Evolutionary conservation across 2,888 invertebrate genomes (phyloP).

Genomic region (Ecdyonurus torrentis): DNA sequence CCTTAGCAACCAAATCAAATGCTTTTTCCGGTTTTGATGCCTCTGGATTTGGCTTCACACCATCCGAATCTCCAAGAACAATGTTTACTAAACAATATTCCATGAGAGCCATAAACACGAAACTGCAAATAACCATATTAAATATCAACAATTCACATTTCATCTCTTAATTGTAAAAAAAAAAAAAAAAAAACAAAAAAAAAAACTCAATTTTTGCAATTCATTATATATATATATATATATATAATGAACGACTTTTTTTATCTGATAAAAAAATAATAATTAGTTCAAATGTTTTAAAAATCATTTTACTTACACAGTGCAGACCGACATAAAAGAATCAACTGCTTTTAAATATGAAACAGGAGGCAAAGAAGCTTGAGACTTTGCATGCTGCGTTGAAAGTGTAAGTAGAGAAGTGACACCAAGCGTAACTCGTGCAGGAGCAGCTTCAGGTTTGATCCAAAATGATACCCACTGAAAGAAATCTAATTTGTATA

Average conservation of each 20-base stretch:
- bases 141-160: no score
- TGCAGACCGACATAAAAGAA: conserved; percentile 88
- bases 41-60: conserved; percentile 32
- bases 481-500: no score
- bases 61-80: conserved; percentile 55
- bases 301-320: conserved; percentile 54
- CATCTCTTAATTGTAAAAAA: no score
- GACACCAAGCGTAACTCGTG: conserved; percentile 80
- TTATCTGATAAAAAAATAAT: no score
- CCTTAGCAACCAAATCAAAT: conserved; percentile 33
- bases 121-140: conserved; percentile 29
- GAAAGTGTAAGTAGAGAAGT: conserved; percentile 77
- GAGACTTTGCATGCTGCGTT: conserved; percentile 85
- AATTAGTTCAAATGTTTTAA: no score
- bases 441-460: conserved; percentile 86
- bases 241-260: no score
- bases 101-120: conserved; percentile 88
- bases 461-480: conserved; percentile 94
- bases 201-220: no score
- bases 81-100: conserved; percentile 83
- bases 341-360: conserved; percentile 87
- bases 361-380: conserved; percentile 82
- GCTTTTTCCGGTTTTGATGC: conserved; percentile 33
- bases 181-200: no score
- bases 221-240: no score